Evolutionary conservation across 2,888 invertebrate species (phyloP), one percentile per base, ranked within the genome.

Genomic region (Automeris io): DNA sequence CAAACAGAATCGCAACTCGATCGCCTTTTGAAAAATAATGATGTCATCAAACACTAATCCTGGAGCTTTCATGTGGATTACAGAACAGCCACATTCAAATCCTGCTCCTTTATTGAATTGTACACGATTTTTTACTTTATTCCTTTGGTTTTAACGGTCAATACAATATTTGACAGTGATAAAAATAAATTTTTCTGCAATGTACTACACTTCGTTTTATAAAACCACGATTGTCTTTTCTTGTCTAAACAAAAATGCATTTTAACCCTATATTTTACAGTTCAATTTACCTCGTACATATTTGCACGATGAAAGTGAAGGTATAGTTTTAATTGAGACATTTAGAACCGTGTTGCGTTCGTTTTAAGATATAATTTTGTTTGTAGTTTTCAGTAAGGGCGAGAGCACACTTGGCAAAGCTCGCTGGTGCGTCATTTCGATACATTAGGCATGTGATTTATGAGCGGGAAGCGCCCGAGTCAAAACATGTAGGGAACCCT

Each of bases 41-140:
- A 86, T 71, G 81, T 85, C 86, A 86, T 85, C 85, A 86, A 85
- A 86, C 81, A 80, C 85, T 86, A 86, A 86, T 86, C 83, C 79
- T 57, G 76, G 79, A 81, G 86, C 86, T 86, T 86, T 86, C 85
- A 81, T 83, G 82, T 81, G 85, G 82, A 86, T 86, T 86, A 81
- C 72, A 68, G 45, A 51, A 43, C 40, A 46, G 67, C 63, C 64
- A 58, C 36, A 40, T 51, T 46, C 33, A 8, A 18, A 32, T 44
- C 24, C 40, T 24, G 2, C 36, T n/a, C 1, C 2, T 11, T 47
- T 32, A 21, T 18, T 1, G 22, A 21, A 35, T 12, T 3, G 13
- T 8, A 37, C 11, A 12, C 46, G 2, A 68, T 45, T 56, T 39
- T 52, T 18, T 47, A 59, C 61, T 54, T 47, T 75, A 63, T 49